Conservation (phyloP, 1,140 invertebrate genomes). For the Gryon sp. region DNA sequence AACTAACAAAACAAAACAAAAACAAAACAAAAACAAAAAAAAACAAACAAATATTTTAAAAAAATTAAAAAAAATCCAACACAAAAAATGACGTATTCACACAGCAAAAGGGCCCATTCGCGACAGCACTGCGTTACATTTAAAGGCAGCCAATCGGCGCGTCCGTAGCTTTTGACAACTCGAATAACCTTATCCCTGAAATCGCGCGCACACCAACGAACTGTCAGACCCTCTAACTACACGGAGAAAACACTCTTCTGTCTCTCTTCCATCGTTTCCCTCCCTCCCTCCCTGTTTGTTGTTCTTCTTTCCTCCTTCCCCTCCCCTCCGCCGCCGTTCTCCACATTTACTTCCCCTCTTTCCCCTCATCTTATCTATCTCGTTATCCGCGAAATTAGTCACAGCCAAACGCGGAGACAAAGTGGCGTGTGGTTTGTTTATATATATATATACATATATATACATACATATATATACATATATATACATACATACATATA, state of each 20-base stretch:
- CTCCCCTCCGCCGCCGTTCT: background rate
- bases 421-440: conserved; percentile 19
- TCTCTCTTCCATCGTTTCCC: too few species aligned
- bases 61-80: background rate
- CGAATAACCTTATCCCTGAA: conserved; percentile 42
- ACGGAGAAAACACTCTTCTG: conserved; percentile 5
- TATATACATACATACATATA: conserved; percentile 13
- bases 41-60: too few species aligned
- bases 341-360: too few species aligned
- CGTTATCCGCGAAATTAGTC: conserved; percentile 48
- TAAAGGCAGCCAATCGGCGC: conserved; percentile 1
- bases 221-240: conserved; percentile 28
- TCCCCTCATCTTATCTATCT: conserved; percentile 14
- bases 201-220: conserved; percentile 23
- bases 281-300: too few species aligned
- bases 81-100: background rate
- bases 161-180: conserved; percentile 24
- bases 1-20: too few species aligned
- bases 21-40: too few species aligned
- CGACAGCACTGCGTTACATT: conserved; percentile 15
- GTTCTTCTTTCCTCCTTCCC: background rate
- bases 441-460: conserved; percentile 16
- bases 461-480: conserved; percentile 14
- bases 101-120: conserved; percentile 22
- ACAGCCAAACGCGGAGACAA: conserved; percentile 35